Percentiles rank a stretch among this genome's conserved stretches.
Evolutionary conservation across 1,140 invertebrate genomes (phyloP).

Genomic region (Aricia agestis): DNA sequence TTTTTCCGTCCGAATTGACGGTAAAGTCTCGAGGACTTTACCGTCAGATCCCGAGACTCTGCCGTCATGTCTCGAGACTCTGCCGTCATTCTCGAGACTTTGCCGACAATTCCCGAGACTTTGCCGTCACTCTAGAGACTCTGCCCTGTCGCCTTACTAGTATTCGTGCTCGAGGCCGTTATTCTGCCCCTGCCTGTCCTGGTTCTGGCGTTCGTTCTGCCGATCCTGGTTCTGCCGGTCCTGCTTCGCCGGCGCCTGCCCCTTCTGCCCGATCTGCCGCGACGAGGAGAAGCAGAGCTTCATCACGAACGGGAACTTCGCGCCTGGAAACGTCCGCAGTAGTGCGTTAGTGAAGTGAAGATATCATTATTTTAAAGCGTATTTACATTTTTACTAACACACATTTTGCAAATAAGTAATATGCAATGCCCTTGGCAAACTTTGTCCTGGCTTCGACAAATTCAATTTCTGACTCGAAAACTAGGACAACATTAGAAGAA

Average conservation of each 20-base stretch:
- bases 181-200: constrained; percentile 46
- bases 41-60: neutral
- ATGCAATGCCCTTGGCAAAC: too few relatives aligned
- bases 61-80: neutral
- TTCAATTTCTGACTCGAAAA: too few relatives aligned
- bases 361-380: too few relatives aligned
- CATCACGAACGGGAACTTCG: constrained; percentile 97
- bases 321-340: constrained; percentile 79
- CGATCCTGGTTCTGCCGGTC: constrained; percentile 31
- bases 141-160: constrained; percentile 52
- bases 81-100: neutral
- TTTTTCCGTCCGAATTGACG: too few relatives aligned
- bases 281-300: constrained; percentile 96
- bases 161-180: constrained; percentile 65
- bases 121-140: neutral
- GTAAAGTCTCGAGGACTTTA: too few relatives aligned
- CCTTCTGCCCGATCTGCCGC: constrained; percentile 81
- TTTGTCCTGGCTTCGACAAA: too few relatives aligned
- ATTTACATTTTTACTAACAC: too few relatives aligned
- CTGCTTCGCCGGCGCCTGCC: constrained; percentile 35
- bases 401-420: too few relatives aligned
- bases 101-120: neutral
- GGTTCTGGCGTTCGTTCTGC: constrained; percentile 28
- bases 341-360: neutral
- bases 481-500: too few relatives aligned